Percentiles rank a stretch among this genome's conserved stretches.
phyloP scores from a whole-genome alignment of 37 sponge, comb jelly and placozoan species.

The Crambe crambe region DNA sequence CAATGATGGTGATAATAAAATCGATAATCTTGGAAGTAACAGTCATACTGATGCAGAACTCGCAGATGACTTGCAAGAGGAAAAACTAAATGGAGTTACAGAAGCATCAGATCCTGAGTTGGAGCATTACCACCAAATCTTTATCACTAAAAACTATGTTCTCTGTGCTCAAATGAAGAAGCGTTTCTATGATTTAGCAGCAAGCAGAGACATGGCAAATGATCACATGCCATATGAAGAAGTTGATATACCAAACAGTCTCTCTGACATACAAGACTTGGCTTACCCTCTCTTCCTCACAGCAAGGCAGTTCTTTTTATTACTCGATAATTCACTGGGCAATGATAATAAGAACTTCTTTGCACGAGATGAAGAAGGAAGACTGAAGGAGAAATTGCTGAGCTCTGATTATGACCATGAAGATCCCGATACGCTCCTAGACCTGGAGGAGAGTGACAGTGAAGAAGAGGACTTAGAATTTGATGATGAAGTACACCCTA shows the following conservation, averaged over 20 bases:
- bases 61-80: too few relatives aligned
- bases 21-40: not conserved
- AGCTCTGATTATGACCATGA: conserved; percentile 57
- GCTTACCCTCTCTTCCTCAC: conserved; percentile 80
- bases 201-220: conserved; percentile 1
- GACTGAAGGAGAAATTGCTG: conserved; percentile 35
- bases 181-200: conserved; percentile 68
- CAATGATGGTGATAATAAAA: too few relatives aligned
- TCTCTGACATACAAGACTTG: conserved; percentile 20
- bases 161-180: conserved; percentile 74
- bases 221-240: conserved; percentile 38
- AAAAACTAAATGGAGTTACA: not conserved
- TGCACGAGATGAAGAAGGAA: conserved; percentile 43
- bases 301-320: conserved; percentile 60
- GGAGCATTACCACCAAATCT: conserved; percentile 80
- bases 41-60: conserved; percentile 4
- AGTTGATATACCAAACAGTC: not conserved
- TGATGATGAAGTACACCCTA: not conserved
- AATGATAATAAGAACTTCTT: conserved; percentile 34
- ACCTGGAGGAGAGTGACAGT: conserved; percentile 37
- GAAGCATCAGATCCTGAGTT: not conserved
- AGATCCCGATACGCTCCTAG: conserved; percentile 33
- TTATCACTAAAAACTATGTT: conserved; percentile 82
- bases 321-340: conserved; percentile 76
- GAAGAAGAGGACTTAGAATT: conserved; percentile 26